Evolutionary conservation across 1,140 invertebrate genomes (phyloP), one percentile per base, ranked within the genome.

Genomic region (Lepidotrigona ventralis): DNA sequence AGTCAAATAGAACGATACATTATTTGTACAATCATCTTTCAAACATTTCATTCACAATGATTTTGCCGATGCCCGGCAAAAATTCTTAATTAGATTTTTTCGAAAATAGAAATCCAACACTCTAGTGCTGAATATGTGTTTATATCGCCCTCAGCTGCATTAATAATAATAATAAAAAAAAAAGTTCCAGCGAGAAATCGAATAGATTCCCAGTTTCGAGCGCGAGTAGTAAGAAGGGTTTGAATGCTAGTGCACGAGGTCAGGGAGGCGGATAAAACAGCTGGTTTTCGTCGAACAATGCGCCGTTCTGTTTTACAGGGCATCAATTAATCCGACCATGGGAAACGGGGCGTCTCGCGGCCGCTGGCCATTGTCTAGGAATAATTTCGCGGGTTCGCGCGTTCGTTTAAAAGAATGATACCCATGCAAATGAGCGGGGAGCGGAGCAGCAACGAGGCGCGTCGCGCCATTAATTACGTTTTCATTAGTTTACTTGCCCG

Each of bases 371-470:
- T 74, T 70, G 79, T 81, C 63, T 79, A 63, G 26, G 64, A 75
- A 84, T 74, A 81, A 84, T 81, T 72, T 60, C 68, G 12, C 56
- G 46, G 58, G 39, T 19, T 54, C 63, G 63, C 29, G 81, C 86
- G 85, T 86, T 90, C 78, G 56, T 83, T 86, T 77, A 66, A 81
- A 88, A 91, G 85, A 88, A 89, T 91, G 88, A 91, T 91, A 88
- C 90, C 88, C 86, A 91, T 91, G 90, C 87, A 91, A 91, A 91
- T 88, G 83, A 54, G 78, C 86, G 74, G 26, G 78, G 84, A 88
- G 15, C 15, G 46, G 69, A 53, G 6, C 69, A 14, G 33, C 17
- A 56, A 9, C 71, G 33, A n/a, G 58, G 9, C 33, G 51, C 29
- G 39, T 64, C 23, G 8, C 26, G 19, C 73, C 86, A 81, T 88